phyloP scores from a whole-genome alignment of 2,888 invertebrate genomes.

The Disparrhopalites patrizii region DNA sequence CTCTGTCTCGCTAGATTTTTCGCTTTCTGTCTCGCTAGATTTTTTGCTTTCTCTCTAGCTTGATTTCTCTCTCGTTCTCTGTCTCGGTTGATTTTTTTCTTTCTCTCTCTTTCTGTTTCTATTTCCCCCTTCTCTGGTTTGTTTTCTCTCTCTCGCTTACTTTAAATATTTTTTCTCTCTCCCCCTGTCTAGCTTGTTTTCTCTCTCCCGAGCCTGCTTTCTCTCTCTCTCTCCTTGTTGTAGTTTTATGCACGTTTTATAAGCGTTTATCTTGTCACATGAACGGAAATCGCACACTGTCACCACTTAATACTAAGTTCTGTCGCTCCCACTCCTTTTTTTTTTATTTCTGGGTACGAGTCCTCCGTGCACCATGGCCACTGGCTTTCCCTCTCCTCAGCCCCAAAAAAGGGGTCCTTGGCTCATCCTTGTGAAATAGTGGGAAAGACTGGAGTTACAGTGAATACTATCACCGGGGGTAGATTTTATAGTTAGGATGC shows the following conservation, averaged over 20 bases:
- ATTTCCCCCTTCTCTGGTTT: neutral
- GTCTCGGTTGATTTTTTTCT: neutral
- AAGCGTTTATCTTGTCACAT: constrained; percentile 16
- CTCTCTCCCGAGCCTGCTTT: neutral
- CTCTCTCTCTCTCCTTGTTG: neutral
- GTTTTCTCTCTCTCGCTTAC: neutral
- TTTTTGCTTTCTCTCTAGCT: too few species aligned
- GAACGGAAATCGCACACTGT: constrained; percentile 9
- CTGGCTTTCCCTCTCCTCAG: too few species aligned
- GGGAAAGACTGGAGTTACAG: neutral
- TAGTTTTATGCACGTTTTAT: constrained; percentile 22
- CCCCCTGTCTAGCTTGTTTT: neutral
- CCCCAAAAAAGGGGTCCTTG: too few species aligned
- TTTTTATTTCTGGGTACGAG: neutral
- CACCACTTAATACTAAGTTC: neutral
- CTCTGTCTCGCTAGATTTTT: too few species aligned
- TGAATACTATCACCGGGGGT: neutral
- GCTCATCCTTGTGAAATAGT: neutral
- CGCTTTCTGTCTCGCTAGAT: too few species aligned
- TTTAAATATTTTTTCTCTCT: neutral
- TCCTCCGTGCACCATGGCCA: neutral
- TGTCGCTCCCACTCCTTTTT: neutral
- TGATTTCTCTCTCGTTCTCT: too few species aligned
- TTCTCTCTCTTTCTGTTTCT: neutral
- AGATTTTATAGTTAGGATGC: constrained; percentile 17